phyloP scores from a whole-genome alignment of 2,113 vertebrate genomes.

The Butastur rufipennis region DNA sequence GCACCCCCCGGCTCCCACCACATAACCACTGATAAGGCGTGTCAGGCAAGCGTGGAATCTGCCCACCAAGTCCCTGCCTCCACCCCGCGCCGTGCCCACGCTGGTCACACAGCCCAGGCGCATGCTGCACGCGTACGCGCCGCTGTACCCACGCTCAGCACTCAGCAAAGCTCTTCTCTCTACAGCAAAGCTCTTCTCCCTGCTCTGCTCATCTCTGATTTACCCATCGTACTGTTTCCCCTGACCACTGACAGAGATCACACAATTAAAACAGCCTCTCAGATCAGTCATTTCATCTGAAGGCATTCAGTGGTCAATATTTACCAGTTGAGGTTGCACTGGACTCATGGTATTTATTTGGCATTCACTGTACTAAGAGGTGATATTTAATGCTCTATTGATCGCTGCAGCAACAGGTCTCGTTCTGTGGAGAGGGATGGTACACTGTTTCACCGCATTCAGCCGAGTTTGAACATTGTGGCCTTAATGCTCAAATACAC shows the following conservation, averaged over 20 bases:
- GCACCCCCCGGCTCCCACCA: no score
- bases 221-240: no score
- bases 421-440: not conserved
- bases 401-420: not conserved
- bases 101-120: not conserved
- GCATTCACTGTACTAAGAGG: not conserved
- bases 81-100: accelerated
- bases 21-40: accelerated
- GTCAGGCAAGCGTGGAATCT: not conserved
- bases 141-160: accelerated
- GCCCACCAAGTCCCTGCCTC: not conserved
- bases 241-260: not conserved
- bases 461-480: not conserved
- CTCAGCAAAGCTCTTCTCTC: not conserved
- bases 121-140: accelerated
- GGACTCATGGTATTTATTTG: not conserved
- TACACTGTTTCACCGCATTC: not conserved
- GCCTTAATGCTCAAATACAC: not conserved
- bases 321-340: not conserved
- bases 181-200: not conserved
- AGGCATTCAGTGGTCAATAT: not conserved
- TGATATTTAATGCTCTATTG: not conserved
- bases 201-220: not conserved
- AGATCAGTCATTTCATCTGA: not conserved
- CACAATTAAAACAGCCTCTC: not conserved